phyloP scores from a whole-genome alignment of 2,888 invertebrate genomes.

The Sarcophaga variegata region DNA sequence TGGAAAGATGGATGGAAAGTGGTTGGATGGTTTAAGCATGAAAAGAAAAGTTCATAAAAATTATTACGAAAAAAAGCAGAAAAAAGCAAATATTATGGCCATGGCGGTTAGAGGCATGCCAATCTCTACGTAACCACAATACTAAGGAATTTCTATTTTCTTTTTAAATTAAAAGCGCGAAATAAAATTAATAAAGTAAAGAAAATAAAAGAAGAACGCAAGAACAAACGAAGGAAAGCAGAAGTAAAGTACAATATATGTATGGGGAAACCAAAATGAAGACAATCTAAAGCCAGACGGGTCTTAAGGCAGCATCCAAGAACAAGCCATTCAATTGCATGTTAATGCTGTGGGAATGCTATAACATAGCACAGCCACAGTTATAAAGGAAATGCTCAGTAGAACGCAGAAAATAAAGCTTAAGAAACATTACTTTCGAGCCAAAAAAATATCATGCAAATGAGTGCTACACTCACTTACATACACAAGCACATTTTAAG shows the following conservation, averaged over 20 bases:
- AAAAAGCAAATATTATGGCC: conserved; percentile 57
- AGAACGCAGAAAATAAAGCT: conserved; percentile 32
- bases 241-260: conserved; percentile 15
- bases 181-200: conserved; percentile 66
- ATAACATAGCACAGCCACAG: neutral
- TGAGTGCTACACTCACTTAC: conserved; percentile 25
- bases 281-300: conserved; percentile 45
- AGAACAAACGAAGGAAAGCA: too few species aligned
- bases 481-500: neutral
- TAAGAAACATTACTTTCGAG: conserved; percentile 39
- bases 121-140: conserved; percentile 25
- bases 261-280: conserved; percentile 23
- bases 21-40: conserved; percentile 1
- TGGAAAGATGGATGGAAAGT: conserved; percentile 23
- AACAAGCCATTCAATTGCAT: conserved; percentile 52
- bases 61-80: conserved; percentile 28
- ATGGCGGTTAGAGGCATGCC: too few species aligned
- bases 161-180: conserved; percentile 63
- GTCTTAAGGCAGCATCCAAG: conserved; percentile 30
- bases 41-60: conserved; percentile 61
- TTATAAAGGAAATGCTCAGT: conserved; percentile 34
- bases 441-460: conserved; percentile 62
- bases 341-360: conserved; percentile 20
- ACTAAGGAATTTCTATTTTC: conserved; percentile 53
- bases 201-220: neutral